A percentile compares a stretch with the other conserved stretches of the same genome.
Conservation (phyloP, 2,113 vertebrate genomes). For the Triplophysa siluroides region DNA sequence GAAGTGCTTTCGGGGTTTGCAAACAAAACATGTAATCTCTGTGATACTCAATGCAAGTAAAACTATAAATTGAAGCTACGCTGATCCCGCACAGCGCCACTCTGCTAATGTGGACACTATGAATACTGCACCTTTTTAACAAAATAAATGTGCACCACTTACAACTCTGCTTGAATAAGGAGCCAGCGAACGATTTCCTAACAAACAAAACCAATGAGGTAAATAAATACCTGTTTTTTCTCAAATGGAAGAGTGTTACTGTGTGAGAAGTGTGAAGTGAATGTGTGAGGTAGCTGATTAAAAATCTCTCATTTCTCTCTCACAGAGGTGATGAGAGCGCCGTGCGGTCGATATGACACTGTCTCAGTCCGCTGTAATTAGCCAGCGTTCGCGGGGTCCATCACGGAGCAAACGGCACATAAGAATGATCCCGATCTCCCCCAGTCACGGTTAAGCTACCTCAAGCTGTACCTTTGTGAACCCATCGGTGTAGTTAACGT, state of each 20-base stretch:
- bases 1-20: too few relatives aligned
- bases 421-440: slow-evolving; percentile 57
- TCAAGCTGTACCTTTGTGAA: slow-evolving; percentile 50
- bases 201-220: slow-evolving; percentile 37
- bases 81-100: too few relatives aligned
- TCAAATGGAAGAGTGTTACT: slow-evolving; percentile 18
- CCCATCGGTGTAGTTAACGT: slow-evolving; percentile 49
- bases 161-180: neutral
- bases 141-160: neutral
- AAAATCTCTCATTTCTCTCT: slow-evolving; percentile 27
- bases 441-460: slow-evolving; percentile 46
- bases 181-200: neutral
- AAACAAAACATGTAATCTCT: too few relatives aligned
- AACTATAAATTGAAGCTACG: too few relatives aligned
- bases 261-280: slow-evolving; percentile 43
- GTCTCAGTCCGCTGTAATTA: slow-evolving; percentile 51
- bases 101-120: neutral
- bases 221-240: slow-evolving; percentile 30
- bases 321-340: slow-evolving; percentile 43
- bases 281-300: slow-evolving; percentile 56
- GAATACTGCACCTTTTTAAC: neutral
- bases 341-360: slow-evolving; percentile 55
- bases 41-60: too few relatives aligned
- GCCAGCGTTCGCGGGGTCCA: slow-evolving; percentile 35
- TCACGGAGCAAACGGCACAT: slow-evolving; percentile 53